Percentiles rank a stretch among this genome's conserved stretches.
Conservation (phyloP, 2,888 invertebrate genomes). For the Rhingia rostrata region DNA sequence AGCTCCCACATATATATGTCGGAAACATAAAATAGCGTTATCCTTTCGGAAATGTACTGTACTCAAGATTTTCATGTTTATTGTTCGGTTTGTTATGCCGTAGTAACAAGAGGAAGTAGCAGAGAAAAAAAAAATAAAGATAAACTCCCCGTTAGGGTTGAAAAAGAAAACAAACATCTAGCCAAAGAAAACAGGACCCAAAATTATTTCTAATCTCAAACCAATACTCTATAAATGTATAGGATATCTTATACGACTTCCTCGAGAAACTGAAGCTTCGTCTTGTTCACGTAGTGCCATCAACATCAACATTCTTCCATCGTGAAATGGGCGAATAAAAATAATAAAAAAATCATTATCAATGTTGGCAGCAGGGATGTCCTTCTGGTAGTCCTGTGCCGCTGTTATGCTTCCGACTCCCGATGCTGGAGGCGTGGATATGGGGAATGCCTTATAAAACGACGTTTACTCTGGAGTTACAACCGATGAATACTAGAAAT, state of each 20-base stretch:
- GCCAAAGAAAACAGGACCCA: conserved; percentile 25
- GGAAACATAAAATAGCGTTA: conserved; percentile 38
- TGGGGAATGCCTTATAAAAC: conserved; percentile 1
- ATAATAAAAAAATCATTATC: conserved; percentile 68
- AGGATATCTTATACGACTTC: conserved; percentile 27
- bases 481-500: conserved; percentile 44
- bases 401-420: neutral
- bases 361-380: conserved; percentile 26
- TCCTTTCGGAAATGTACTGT: conserved; percentile 42
- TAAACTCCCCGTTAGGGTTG: conserved; percentile 8
- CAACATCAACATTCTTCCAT: conserved; percentile 29
- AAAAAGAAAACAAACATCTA: conserved; percentile 14
- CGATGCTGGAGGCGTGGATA: neutral
- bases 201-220: conserved; percentile 46
- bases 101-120: conserved; percentile 4
- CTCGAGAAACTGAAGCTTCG: conserved; percentile 31
- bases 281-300: conserved; percentile 59
- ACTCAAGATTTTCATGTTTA: conserved; percentile 51
- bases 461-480: conserved; percentile 14
- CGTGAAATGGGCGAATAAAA: conserved; percentile 52
- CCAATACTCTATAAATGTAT: conserved; percentile 49
- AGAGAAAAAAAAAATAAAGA: neutral
- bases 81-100: conserved; percentile 29
- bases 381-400: conserved; percentile 5
- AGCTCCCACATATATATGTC: conserved; percentile 5